Percentiles rank a stretch among this genome's conserved stretches.
Conservation (phyloP, 2,888 invertebrate species). For the Andrena hattorfiana region DNA sequence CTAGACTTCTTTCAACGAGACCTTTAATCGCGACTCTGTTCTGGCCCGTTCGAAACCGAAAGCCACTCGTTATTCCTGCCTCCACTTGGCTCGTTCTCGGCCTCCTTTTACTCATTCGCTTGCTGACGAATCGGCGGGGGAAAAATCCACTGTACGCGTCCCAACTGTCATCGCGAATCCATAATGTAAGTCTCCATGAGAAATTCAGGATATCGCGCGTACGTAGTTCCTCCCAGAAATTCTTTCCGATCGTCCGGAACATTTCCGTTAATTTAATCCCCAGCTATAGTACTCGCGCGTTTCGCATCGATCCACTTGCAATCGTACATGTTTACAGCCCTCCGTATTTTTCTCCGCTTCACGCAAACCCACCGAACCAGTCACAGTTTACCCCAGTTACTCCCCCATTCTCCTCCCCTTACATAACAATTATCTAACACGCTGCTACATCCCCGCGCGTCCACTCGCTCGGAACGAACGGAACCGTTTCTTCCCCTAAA, state of each 20-base stretch:
- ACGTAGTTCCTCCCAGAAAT: not conserved
- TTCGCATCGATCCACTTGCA: not conserved
- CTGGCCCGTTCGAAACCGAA: constrained; percentile 24
- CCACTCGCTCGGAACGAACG: constrained; percentile 7
- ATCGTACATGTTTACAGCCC: not conserved
- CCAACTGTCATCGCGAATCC: too few relatives aligned
- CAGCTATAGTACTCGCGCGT: not conserved
- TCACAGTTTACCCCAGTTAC: constrained; percentile 1
- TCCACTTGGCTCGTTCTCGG: constrained; percentile 2
- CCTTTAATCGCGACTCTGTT: constrained; percentile 32
- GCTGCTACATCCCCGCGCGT: not conserved
- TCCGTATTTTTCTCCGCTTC: not conserved
- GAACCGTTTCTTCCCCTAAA: not conserved
- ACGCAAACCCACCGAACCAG: not conserved
- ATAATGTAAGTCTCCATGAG: too few relatives aligned
- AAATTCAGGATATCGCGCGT: too few relatives aligned
- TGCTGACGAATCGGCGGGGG: not conserved
- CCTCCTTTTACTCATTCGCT: not conserved
- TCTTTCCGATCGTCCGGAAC: not conserved
- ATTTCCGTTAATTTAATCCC: not conserved
- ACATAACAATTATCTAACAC: constrained; percentile 24
- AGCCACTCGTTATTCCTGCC: constrained; percentile 27
- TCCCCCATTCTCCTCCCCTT: not conserved
- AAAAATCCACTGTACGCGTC: too few relatives aligned
- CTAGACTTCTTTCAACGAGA: constrained; percentile 32